Evolutionary conservation across 2,113 vertebrate species (phyloP).

Genomic region (Fregetta grallaria): DNA sequence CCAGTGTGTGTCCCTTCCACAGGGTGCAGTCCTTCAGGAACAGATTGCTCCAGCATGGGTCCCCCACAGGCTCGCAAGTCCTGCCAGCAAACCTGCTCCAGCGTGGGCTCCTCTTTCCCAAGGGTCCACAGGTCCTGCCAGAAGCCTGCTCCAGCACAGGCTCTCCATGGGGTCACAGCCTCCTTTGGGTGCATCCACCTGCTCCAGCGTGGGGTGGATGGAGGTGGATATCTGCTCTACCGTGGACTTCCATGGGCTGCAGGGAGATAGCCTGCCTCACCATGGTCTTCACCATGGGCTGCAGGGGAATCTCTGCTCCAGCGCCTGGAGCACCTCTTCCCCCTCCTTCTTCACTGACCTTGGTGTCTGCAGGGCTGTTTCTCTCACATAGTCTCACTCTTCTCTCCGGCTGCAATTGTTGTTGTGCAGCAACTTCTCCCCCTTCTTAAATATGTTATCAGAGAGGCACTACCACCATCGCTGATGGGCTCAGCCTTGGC

Average conservation of each 20-base stretch:
- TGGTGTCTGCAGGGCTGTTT: not conserved
- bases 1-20: not conserved
- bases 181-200: too few relatives aligned
- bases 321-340: not conserved
- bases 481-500: too few relatives aligned
- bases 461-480: too few relatives aligned
- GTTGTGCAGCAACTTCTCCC: too few relatives aligned
- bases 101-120: too few relatives aligned
- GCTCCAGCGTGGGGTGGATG: not conserved
- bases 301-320: not conserved
- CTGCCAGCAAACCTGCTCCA: not conserved
- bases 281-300: not conserved
- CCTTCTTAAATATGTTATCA: not conserved
- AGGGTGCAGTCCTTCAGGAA: too few relatives aligned
- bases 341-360: not conserved
- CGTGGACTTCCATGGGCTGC: not conserved
- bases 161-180: not conserved
- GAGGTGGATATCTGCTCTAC: not conserved
- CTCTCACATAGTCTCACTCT: not conserved
- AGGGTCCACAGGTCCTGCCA: too few relatives aligned
- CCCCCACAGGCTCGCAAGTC: not conserved
- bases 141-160: too few relatives aligned
- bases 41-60: too few relatives aligned
- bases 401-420: too few relatives aligned
- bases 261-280: not conserved